These are phyloP conservation scores for Sesia apiformis DNA, from an alignment of 2,888 invertebrate genomes.

Conservation along the genomic window DNA sequence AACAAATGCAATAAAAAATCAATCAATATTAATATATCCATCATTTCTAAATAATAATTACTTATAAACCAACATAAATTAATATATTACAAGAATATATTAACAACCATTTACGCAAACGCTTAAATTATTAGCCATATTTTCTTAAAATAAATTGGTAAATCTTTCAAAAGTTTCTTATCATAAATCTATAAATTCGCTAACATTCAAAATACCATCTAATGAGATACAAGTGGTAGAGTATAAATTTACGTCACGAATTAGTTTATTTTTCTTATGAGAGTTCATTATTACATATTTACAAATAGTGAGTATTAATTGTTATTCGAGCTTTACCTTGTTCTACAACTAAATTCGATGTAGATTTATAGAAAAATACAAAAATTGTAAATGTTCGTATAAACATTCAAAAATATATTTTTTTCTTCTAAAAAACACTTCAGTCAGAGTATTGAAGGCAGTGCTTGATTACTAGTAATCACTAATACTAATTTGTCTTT, in stretches of 20 bases:
- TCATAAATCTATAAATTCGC: conserved; percentile 66
- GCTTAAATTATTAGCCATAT: conserved; percentile 60
- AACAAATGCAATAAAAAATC: conserved; percentile 73
- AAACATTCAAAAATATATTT: not conserved
- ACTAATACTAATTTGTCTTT: conserved; percentile 10
- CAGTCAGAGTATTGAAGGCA: conserved; percentile 28
- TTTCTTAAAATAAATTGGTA: conserved; percentile 67
- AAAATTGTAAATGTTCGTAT: not conserved
- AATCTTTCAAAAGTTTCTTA: conserved; percentile 66
- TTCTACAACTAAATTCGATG: conserved; percentile 25
- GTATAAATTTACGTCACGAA: conserved; percentile 21
- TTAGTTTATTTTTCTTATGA: conserved; percentile 31
- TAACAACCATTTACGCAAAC: conserved; percentile 62
- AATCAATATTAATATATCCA: conserved; percentile 57
- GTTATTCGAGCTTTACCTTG: conserved; percentile 30
- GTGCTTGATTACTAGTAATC: conserved; percentile 30
- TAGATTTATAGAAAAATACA: not conserved
- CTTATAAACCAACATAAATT: conserved; percentile 55
- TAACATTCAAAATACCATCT: conserved; percentile 69
- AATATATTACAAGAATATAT: conserved; percentile 68
- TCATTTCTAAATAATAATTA: conserved; percentile 48
- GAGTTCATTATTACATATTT: conserved; percentile 48
- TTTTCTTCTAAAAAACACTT: conserved; percentile 1
- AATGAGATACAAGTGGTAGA: conserved; percentile 73
- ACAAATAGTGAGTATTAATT: conserved; percentile 66